Base-by-base conservation (phyloP, 2,888 invertebrate species). In the Lumbricus terrestris region DNA sequence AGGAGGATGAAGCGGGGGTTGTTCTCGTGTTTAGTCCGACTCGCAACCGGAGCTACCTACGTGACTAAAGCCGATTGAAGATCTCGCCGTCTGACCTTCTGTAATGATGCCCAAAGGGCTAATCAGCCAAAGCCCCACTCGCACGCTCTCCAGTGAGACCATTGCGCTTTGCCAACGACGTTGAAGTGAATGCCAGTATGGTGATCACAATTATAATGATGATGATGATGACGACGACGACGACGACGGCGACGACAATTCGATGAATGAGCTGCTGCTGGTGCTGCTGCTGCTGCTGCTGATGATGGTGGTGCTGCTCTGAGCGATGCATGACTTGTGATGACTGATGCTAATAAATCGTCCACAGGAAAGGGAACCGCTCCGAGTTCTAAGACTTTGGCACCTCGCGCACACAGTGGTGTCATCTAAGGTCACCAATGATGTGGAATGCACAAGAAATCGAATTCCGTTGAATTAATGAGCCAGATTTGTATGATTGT, bases 41-140 rank as follows among this genome's bases (percentile, higher is more conserved):
- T n/a, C 8, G 69, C 69, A 69, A 69, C 69, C 69, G 69, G 69
- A 69, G 69, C n/a, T n/a, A 69, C 37, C 34, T 85, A 85, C 85
- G 85, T 85, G 85, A 85, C 85, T 37, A 35, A 83, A 33, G 85
- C 35, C 85, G 85, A 37, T 85, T 33, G 85, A 85, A 20, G 85
- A 85, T 85, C 37, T 34, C 83, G 15, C 16, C 82, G 82, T 35
- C 85, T 69, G 69, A 85, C 34, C 85, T 85, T 85, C 85, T 85
- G 85, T 85, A 85, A 85, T 37, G 85, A 85, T 33, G 34, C 37
- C 34, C 35, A 8, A 85, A 6, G 85, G 85, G 69, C 69, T 69
- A 69, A 69, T 69, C 69, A 69, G 69, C 29, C 69, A n/a, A n/a
- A 69, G 11, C 47, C n/a, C 69, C 69, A 29, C 69, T 69, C 69